These are phyloP conservation scores for Medauroidea extradentata DNA, from an alignment of 1,140 invertebrate species.

Conservation along the genomic window DNA sequence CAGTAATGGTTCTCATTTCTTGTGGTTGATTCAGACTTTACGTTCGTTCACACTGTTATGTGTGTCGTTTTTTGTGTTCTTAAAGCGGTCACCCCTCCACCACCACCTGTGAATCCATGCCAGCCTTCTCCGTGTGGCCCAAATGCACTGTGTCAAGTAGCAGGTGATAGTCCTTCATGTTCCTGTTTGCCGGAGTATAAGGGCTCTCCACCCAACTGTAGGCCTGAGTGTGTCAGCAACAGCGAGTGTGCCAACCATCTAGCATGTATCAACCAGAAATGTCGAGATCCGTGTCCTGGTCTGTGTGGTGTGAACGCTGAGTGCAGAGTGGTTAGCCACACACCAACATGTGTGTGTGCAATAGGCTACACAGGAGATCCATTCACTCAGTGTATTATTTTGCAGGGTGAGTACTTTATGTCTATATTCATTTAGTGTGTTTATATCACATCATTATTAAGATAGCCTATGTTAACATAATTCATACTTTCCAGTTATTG, in stretches of 20 bases:
- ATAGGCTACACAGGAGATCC: conserved; percentile 44
- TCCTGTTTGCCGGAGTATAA: conserved; percentile 36
- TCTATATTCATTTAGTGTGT: too few relatives aligned
- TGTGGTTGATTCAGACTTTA: not conserved
- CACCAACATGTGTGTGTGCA: conserved; percentile 45
- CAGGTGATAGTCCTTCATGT: conserved; percentile 27
- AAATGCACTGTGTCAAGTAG: conserved; percentile 43
- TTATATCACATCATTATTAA: too few relatives aligned
- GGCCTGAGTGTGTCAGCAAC: conserved; percentile 36
- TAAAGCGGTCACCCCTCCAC: not conserved
- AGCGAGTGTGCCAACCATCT: conserved; percentile 33
- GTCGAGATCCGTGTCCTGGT: conserved; percentile 42
- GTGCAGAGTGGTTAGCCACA: conserved; percentile 51
- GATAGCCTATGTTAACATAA: too few relatives aligned
- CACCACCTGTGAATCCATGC: conserved; percentile 50
- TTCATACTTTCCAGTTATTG: too few relatives aligned
- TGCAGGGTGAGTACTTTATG: too few relatives aligned
- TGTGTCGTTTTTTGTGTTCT: not conserved
- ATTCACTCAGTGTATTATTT: conserved; percentile 38
- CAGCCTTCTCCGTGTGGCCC: conserved; percentile 52
- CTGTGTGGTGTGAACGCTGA: conserved; percentile 40
- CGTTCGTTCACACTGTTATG: not conserved
- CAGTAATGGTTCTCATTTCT: not conserved
- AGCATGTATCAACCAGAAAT: conserved; percentile 40
- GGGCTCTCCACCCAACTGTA: conserved; percentile 30